A percentile compares a stretch with the other conserved stretches of the same genome.
Evolutionary conservation across 2,113 vertebrate genomes (phyloP).

Genomic region (Isichthys henryi): DNA sequence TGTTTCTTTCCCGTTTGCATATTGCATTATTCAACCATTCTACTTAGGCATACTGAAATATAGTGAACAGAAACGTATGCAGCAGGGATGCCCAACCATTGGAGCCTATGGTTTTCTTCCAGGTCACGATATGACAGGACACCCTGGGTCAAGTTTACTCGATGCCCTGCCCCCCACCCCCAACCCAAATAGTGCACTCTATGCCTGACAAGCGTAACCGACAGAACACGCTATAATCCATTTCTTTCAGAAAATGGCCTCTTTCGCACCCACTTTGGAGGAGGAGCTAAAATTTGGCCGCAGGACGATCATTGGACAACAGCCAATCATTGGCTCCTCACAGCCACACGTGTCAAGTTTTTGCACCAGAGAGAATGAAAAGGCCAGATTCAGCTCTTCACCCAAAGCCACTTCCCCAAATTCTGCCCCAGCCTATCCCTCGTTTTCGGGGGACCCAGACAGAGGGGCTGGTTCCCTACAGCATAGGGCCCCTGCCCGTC

Average conservation of each 20-base stretch:
- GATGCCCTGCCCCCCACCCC: background rate
- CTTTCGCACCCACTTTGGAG: background rate
- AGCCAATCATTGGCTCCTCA: too few relatives aligned
- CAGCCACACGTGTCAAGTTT: background rate
- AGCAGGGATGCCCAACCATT: slow-evolving; percentile 2
- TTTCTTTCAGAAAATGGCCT: background rate
- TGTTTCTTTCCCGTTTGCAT: slow-evolving; percentile 53
- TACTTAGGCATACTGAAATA: background rate
- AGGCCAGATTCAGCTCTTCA: background rate
- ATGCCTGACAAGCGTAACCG: background rate
- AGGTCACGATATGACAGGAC: background rate
- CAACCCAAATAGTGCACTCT: background rate
- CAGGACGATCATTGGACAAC: background rate
- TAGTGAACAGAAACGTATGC: background rate
- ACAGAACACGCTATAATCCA: background rate
- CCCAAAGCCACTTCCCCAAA: background rate
- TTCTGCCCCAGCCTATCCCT: background rate
- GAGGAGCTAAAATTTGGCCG: background rate
- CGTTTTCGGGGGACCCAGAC: background rate
- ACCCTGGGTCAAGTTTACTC: background rate
- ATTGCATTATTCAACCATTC: slow-evolving; percentile 45
- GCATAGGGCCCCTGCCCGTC: background rate
- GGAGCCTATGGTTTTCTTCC: background rate
- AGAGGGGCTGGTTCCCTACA: background rate
- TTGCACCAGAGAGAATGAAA: background rate